Evolutionary conservation across 2,888 invertebrate genomes (phyloP), one percentile per base, ranked within the genome.

Genomic region (Xylophagus ater): DNA sequence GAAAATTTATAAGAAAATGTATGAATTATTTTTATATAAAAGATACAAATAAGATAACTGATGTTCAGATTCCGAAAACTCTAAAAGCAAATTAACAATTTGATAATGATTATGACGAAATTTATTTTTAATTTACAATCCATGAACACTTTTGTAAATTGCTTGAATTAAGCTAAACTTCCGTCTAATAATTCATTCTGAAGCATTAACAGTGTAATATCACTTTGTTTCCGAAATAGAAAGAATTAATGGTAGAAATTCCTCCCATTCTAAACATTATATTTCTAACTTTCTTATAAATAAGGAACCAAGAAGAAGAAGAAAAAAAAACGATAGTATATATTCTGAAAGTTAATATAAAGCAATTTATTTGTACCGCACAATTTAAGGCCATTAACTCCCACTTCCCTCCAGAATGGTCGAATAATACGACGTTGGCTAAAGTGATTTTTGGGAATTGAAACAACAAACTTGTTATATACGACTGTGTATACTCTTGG

Each of bases 291-390:
- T 12, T 19, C 10, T 20, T 10, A 10, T 2, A 18, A n/a, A 6
- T 10, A 18, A 17, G 19, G 17, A 26, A 17, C 26, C n/a, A 10
- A 20, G 8, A 35, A 35, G n/a, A 14, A 26, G 3, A 15, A 19
- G 5, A 33, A 35, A 19, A 10, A 35, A 14, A 28, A 20, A 26
- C 23, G 35, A 17, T n/a, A n/a, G n/a, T n/a, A n/a, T n/a, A n/a
- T 26, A 23, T 24, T 19, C 20, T 10, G 19, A 37, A 38, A 41
- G 36, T 28, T 44, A 41, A 36, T 38, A 41, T 36, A 43, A 42
- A 43, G 35, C 41, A 45, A 47, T 47, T 45, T 43, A 46, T 46
- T 46, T 46, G 46, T 46, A 43, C 43, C 46, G 46, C 46, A 43
- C 46, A 46, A 46, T 46, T 46, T 43, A 46, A 46, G 46, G 35